Conservation (phyloP, 2,797 vertebrate genomes). For the Ctenopoma kingsleyae region DNA sequence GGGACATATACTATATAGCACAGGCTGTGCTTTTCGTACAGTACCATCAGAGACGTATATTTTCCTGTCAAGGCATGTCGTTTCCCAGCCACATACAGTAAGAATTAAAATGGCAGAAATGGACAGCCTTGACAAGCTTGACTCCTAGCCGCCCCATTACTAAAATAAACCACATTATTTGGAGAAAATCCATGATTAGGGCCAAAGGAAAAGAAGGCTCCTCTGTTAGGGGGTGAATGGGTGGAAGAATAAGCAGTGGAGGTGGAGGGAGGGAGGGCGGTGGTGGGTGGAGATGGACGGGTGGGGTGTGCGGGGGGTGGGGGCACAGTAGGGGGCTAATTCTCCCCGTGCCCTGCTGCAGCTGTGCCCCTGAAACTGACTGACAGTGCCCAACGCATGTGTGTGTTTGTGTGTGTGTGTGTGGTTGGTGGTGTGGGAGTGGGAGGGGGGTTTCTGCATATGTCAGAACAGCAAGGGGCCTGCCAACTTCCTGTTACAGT, state of each 20-base stretch:
- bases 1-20: background rate
- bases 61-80: slow-evolving; percentile 22
- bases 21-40: background rate
- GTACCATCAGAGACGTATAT: slow-evolving; percentile 14
- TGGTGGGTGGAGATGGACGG: slow-evolving; percentile 82
- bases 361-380: slow-evolving; percentile 94
- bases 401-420: background rate
- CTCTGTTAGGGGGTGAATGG: slow-evolving; percentile 77
- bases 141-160: slow-evolving; percentile 81
- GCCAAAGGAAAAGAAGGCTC: slow-evolving; percentile 89
- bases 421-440: too few species aligned
- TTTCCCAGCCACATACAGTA: slow-evolving; percentile 50
- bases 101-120: slow-evolving; percentile 78
- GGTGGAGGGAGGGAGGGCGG: slow-evolving; percentile 74
- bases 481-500: slow-evolving; percentile 68
- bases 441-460: slow-evolving; percentile 78
- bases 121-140: slow-evolving; percentile 71
- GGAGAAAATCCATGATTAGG: slow-evolving; percentile 94
- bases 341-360: slow-evolving; percentile 93
- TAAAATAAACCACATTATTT: slow-evolving; percentile 91
- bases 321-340: slow-evolving; percentile 96
- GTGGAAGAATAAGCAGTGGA: slow-evolving; percentile 79
- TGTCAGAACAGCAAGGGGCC: slow-evolving; percentile 88
- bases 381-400: slow-evolving; percentile 89
- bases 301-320: slow-evolving; percentile 69